A percentile compares a stretch with the other conserved stretches of the same genome.
Evolutionary conservation across 2,888 invertebrate species (phyloP).

Genomic region (Barypeithes pellucidus): DNA sequence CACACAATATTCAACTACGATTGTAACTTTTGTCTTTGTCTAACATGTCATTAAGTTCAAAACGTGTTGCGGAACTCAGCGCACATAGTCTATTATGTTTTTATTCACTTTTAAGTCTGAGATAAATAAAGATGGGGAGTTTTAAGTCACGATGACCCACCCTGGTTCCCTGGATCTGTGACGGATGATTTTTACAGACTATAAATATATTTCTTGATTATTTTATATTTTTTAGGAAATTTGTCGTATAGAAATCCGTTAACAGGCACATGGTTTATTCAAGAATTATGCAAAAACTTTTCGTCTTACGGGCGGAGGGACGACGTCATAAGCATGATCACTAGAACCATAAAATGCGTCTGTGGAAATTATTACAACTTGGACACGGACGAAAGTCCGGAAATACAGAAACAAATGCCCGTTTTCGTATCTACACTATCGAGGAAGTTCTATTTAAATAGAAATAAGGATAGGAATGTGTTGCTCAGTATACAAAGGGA

Average conservation of each 20-base stretch:
- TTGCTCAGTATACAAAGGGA: slow-evolving; percentile 41
- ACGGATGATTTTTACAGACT: no score
- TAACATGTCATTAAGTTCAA: no score
- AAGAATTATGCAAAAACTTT: slow-evolving; percentile 66
- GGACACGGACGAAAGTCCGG: neutral
- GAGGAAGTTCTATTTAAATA: slow-evolving; percentile 65
- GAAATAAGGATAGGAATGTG: slow-evolving; percentile 62
- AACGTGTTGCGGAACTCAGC: no score
- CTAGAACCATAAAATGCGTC: slow-evolving; percentile 65
- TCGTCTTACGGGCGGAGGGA: slow-evolving; percentile 63
- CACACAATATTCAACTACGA: no score
- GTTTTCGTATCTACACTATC: slow-evolving; percentile 64
- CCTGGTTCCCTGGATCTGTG: no score
- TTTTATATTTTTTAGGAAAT: slow-evolving; percentile 62
- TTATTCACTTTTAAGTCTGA: no score
- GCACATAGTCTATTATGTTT: no score
- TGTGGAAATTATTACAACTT: slow-evolving; percentile 60
- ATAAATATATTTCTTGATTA: no score
- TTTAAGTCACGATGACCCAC: no score
- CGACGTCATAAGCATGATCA: slow-evolving; percentile 65
- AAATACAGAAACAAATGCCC: slow-evolving; percentile 63
- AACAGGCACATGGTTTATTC: slow-evolving; percentile 67
- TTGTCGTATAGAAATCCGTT: slow-evolving; percentile 58
- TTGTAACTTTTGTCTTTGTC: no score
- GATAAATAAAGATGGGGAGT: no score